Evolutionary conservation across 2,888 invertebrate genomes (phyloP), one percentile per base, ranked within the genome.

Genomic region (Heliothis peltigera): DNA sequence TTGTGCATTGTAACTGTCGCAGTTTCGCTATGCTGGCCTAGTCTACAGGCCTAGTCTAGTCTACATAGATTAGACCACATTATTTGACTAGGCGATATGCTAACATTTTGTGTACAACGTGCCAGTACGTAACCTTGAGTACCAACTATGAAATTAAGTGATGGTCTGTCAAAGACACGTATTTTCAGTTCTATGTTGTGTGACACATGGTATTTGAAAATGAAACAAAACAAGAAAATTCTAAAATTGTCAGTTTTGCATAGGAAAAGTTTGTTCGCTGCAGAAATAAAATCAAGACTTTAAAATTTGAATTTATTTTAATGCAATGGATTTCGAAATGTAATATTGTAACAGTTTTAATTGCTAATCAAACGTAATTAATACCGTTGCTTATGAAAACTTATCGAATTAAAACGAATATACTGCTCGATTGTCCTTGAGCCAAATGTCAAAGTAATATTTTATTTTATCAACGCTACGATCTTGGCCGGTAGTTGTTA

Each of bases 401-500:
- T 39, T 39, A n/a, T 39, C 39, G n/a, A 39, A 39, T 39, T 39
- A n/a, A 64, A 63, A 32, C 39, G 44, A 19, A 1, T 21, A 56
- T 46, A 19, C 42, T 12, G 57, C 32, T 42, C 32, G 32, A 35
- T 22, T 8, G 71, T 49, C 69, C 69, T 70, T 70, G 69, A 72
- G 66, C 69, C 59, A 39, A 18, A 66, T 69, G 43, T 44, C 22
- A 64, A 28, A 48, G 35, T 52, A 69, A 64, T 7, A 28, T 52
- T 71, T 53, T 7, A 28, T 52, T 71, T 53, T 58, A 58, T 48
- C 47, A 17, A 39, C 48, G 47, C 59, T 53, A 66, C 72, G 17
- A 70, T 65, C 72, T 71, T 52, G 43, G 57, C 64, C 35, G 47
- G 39, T 71, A 17, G 17, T 15, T 44, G 19, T 69, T 52, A 53